Evolutionary conservation across 2,113 vertebrate species (phyloP).

Genomic region (Erinaceus europaeus): DNA sequence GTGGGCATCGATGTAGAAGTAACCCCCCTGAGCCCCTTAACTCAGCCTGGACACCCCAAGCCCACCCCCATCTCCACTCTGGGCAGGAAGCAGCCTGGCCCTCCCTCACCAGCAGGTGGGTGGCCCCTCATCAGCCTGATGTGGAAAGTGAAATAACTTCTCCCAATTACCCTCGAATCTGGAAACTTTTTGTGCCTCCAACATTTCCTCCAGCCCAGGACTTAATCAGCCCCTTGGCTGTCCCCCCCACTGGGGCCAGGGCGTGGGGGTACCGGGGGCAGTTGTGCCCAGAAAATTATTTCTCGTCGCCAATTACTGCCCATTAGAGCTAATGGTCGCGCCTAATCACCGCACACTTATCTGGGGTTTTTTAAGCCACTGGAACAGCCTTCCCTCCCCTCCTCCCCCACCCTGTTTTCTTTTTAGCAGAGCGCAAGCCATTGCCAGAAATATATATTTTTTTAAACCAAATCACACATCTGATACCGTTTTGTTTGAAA

Average conservation of each 20-base stretch:
- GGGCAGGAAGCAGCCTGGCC: slow-evolving; percentile 50
- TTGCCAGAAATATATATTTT: slow-evolving; percentile 58
- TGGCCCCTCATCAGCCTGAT: slow-evolving; percentile 81
- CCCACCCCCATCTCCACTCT: neutral
- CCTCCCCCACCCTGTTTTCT: slow-evolving; percentile 12
- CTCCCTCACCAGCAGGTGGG: slow-evolving; percentile 78
- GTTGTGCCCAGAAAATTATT: slow-evolving; percentile 87
- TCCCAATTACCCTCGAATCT: slow-evolving; percentile 84
- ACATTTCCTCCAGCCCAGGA: slow-evolving; percentile 84
- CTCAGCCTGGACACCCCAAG: neutral
- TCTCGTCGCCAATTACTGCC: slow-evolving; percentile 91
- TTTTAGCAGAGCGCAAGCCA: slow-evolving; percentile 5
- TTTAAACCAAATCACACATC: slow-evolving; percentile 71
- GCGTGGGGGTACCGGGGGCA: slow-evolving; percentile 60
- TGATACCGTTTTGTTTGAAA: slow-evolving; percentile 73
- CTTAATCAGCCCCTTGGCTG: slow-evolving; percentile 88
- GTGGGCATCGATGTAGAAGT: neutral
- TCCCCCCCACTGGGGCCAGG: slow-evolving; percentile 76
- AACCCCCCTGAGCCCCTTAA: too few species aligned
- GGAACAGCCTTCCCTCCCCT: slow-evolving; percentile 47
- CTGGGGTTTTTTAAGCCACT: slow-evolving; percentile 87
- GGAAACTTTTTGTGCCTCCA: slow-evolving; percentile 88
- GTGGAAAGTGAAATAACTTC: slow-evolving; percentile 84
- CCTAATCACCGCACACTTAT: slow-evolving; percentile 85
- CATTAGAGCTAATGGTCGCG: slow-evolving; percentile 86